These are phyloP conservation scores for Menidia beryllina DNA, from an alignment of 2,113 vertebrate genomes.

Conservation along the genomic window DNA sequence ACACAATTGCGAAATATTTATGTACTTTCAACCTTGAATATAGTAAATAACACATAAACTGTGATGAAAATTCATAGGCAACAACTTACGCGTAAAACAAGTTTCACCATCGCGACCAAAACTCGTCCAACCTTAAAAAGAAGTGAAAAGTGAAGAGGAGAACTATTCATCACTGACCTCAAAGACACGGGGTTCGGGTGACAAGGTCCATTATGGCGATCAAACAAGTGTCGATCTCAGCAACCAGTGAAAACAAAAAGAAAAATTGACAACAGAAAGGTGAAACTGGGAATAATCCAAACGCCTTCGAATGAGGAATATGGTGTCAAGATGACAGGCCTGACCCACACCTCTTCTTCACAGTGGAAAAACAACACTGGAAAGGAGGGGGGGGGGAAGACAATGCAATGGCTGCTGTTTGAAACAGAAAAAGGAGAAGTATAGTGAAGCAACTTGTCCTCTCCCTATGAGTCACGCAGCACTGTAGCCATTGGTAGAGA, in stretches of 20 bases:
- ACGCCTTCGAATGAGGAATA: conserved; percentile 57
- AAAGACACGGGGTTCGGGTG: conserved; percentile 69
- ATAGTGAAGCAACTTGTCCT: conserved; percentile 80
- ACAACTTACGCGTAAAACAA: background rate
- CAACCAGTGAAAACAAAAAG: conserved; percentile 56
- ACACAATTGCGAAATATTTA: conserved; percentile 2
- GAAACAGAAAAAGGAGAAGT: conserved; percentile 84
- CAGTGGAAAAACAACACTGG: conserved; percentile 67
- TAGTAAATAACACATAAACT: background rate
- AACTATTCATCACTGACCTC: conserved; percentile 79
- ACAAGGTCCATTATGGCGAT: conserved; percentile 77
- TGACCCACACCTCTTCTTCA: conserved; percentile 63
- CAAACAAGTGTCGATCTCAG: conserved; percentile 62
- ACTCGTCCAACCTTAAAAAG: conserved; percentile 12
- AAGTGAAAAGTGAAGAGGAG: conserved; percentile 18
- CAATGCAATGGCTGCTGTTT: conserved; percentile 76
- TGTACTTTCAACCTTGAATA: background rate
- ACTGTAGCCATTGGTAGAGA: conserved; percentile 77
- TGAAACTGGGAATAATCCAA: conserved; percentile 77
- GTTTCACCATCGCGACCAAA: background rate
- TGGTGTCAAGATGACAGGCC: conserved; percentile 54
- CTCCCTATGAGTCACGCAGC: conserved; percentile 83
- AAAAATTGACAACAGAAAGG: conserved; percentile 45
- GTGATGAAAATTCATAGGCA: background rate
- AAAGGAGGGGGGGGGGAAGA: conserved; percentile 38